Base-by-base conservation (phyloP, 2,113 vertebrate species). In the Plecturocebus donacophilus region DNA sequence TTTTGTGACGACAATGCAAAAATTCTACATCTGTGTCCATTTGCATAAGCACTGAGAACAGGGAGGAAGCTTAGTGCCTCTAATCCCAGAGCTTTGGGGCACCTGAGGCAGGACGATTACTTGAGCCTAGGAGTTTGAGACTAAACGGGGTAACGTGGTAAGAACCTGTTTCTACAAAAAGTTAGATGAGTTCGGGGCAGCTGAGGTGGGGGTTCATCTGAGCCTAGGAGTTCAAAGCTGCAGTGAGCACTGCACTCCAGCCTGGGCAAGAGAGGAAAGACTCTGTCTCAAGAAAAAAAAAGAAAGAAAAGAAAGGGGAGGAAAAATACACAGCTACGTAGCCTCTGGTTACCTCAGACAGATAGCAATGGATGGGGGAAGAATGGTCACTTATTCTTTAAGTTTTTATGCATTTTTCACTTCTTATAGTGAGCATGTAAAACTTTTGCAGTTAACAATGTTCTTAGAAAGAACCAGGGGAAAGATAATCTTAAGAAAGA, bases 391-490 rank as follows among this genome's bases (percentile, higher is more conserved):
- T 20, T 32, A 68, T 35, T 76, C 58, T 40, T 30, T 20, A 73
- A n/a, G 45, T 66, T 21, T 9, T 52, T 45, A 17, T n/a, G 35
- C 5, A 14, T 76, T 40, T 80, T 71, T 86, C 35, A 27, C n/a
- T 54, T 61, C 47, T 82, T 32, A 75, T 9, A 52, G 42, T 75
- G 32, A 87, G 30, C 25, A 35, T 27, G 45, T 32, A 93, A 86
- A 35, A 56, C 38, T 93, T 42, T 40, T 16, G 5, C 40, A 79
- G 83, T 21, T 87, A 88, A 93, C 19, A 87, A 32, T 6, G 38
- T 14, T 70, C 47, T 54, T 45, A 21, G 86, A 91, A 94, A 93
- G 19, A 81, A 70, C 49, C 40, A 82, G 47, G 25, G 52, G 70
- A 42, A 93, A 87, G 21, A 77, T 21, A 80, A 87, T 12, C 45